phyloP scores from a whole-genome alignment of 2,797 vertebrate genomes.

The Ficedula albicollis region DNA sequence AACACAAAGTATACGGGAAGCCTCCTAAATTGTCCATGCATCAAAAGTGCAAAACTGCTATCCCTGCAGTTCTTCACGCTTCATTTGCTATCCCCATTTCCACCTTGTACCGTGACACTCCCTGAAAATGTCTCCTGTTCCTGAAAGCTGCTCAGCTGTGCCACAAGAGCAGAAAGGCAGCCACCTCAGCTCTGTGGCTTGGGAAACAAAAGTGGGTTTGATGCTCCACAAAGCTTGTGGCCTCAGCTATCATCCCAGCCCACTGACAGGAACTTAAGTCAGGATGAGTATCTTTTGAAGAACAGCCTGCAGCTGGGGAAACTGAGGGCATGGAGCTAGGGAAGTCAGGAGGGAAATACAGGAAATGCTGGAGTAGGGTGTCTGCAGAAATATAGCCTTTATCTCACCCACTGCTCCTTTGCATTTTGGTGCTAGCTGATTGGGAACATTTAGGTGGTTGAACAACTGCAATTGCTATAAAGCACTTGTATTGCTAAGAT shows the following conservation, averaged over 20 bases:
- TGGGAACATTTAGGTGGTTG: neutral
- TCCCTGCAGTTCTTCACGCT: neutral
- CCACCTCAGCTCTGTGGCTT: neutral
- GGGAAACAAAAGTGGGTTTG: neutral
- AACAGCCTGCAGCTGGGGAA: neutral
- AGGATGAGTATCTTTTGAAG: accelerated
- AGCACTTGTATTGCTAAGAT: neutral
- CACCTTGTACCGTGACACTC: accelerated
- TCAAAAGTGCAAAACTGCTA: neutral
- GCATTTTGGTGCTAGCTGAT: neutral
- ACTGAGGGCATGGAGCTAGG: too few relatives aligned
- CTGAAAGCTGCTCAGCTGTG: neutral
- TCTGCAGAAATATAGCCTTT: neutral
- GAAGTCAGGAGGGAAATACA: neutral
- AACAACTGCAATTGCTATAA: neutral
- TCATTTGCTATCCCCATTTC: neutral
- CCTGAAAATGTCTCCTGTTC: neutral
- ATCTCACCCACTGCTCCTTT: accelerated
- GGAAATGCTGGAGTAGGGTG: neutral
- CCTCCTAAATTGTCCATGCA: neutral
- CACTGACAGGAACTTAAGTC: neutral
- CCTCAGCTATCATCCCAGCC: neutral
- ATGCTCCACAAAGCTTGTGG: neutral
- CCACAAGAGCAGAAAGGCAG: neutral
- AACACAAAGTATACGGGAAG: neutral